Base-by-base conservation (phyloP, 2,113 vertebrate genomes). In the Plecotus auritus region DNA sequence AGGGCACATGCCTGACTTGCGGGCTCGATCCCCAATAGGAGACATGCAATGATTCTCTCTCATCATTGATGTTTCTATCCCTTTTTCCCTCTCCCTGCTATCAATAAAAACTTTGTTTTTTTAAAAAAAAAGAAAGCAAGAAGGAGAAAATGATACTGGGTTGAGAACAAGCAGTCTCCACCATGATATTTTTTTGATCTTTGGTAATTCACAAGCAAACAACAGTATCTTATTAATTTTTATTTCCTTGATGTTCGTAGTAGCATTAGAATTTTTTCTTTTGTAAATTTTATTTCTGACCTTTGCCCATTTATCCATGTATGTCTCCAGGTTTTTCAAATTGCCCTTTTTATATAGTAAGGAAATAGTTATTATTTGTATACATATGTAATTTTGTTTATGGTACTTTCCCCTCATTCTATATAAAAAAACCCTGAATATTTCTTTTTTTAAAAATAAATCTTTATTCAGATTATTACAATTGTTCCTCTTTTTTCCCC, bases 221-320 rank as follows among this genome's bases (percentile, higher is more conserved):
- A 91, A 37, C 17, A 83, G 18, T 37, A 49, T 93, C 26, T 90
- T 20, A 45, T 11, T 16, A 35, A 90, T 90, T 81, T 92, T 14
- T 54, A 51, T 76, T 84, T 95, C 37, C 80, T 86, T 87, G 30
- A 72, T 88, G 37, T 81, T 95, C 61, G 8, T 72, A 89, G 81
- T 87, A 73, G 37, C 45, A 49, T 85, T 72, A 80, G 18, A 88
- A 80, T 91, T 92, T 94, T n/a, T 84, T 83, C 30, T 90, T 90
- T 81, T 72, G 5, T 83, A 70, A 82, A 40, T 78, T 96, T 84
- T 88, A 20, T 78, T 77, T 56, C 54, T 82, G 35, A 77, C 26
- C 18, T 87, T 69, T 83, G 54, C 49, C 30, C 35, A 37, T 90
- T 95, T 85, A 85, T 72, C 35, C 28, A 56, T 90, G n/a, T 92